Percentiles rank a stretch among this genome's conserved stretches.
Conservation (phyloP, 2,888 invertebrate genomes). For the Drosophila flavopinicola region DNA sequence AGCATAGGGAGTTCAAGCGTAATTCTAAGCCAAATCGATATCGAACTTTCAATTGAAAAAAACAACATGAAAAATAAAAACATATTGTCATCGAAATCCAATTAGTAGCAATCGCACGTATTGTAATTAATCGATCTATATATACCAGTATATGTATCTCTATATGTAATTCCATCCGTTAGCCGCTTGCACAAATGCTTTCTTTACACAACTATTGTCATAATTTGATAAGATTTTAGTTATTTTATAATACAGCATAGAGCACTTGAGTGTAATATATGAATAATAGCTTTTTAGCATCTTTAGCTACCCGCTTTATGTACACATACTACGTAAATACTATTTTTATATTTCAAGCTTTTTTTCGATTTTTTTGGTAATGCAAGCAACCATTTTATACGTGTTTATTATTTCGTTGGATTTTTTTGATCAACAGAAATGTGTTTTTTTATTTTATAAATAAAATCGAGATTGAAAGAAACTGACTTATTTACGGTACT, state of each 20-base stretch:
- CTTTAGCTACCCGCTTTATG: constrained; percentile 21
- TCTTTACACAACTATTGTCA: constrained; percentile 5
- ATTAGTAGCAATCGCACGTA: constrained; percentile 31
- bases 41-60: constrained; percentile 25
- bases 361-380: constrained; percentile 40
- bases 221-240: constrained; percentile 17
- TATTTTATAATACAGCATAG: constrained; percentile 1
- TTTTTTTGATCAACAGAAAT: constrained; percentile 69
- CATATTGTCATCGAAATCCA: constrained; percentile 55
- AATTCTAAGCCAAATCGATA: constrained; percentile 66
- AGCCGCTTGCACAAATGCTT: constrained; percentile 22
- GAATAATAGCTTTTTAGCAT: constrained; percentile 8
- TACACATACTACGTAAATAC: constrained; percentile 5
- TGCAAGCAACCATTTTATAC: constrained; percentile 48
- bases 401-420: constrained; percentile 72
- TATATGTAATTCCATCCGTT: constrained; percentile 6
- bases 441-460: constrained; percentile 77
- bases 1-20: constrained; percentile 75
- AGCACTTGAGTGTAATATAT: constrained; percentile 1
- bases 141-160: constrained; percentile 6
- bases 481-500: constrained; percentile 3
- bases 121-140: constrained; percentile 20
- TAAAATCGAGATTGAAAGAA: constrained; percentile 68
- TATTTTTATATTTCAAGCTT: constrained; percentile 4
- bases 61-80: constrained; percentile 22